Base-by-base conservation (phyloP, 2,113 vertebrate genomes). In the Mormoops blainvillei region DNA sequence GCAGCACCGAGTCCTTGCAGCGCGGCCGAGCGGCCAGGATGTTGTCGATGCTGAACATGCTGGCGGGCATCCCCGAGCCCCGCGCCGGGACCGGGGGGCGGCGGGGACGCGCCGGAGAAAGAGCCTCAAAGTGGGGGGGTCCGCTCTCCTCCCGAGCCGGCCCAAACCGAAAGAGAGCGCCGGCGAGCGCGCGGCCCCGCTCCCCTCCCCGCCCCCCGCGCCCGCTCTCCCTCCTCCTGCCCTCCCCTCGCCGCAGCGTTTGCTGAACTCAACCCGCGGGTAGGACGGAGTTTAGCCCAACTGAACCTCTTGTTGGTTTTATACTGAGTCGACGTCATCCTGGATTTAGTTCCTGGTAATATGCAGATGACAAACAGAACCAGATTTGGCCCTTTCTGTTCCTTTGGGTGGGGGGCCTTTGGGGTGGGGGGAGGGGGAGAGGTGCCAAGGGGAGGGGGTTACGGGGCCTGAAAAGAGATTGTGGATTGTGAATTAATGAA, bases 11-110 rank as follows among this genome's bases (percentile, higher is more conserved):
- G 97, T 99, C 99, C 98, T 99, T 99, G 97, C 99, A 99, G 98
- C 99, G 99, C 98, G 99, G 99, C 98, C 99, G 99, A 78, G 98
- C 99, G 97, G 99, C 99, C 98, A 99, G 98, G 98, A 99, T 99
- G 97, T 99, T 99, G 99, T 99, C 99, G 98, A 99, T 99, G 98
- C 99, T 99, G 98, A 99, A 99, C 99, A 99, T 99, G 98, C 99
- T 99, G 97, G 99, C 99, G 98, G 99, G 99, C 99, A 99, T 99
- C 98, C 98, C 98, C 98, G 96, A 96, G 90, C 78, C 93, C 93
- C 89, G 97, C 78, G 89, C 97, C 94, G 96, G 97, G 94, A 97
- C 93, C 91, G 76, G 95, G 77, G 73, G 95, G 90, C 94, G 91
- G 88, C 48, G 84, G 58, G 90, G 91, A 92, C 61, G 87, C 80